These are phyloP conservation scores for Cotesia typhae DNA, from an alignment of 1,140 invertebrate species.

Conservation along the genomic window DNA sequence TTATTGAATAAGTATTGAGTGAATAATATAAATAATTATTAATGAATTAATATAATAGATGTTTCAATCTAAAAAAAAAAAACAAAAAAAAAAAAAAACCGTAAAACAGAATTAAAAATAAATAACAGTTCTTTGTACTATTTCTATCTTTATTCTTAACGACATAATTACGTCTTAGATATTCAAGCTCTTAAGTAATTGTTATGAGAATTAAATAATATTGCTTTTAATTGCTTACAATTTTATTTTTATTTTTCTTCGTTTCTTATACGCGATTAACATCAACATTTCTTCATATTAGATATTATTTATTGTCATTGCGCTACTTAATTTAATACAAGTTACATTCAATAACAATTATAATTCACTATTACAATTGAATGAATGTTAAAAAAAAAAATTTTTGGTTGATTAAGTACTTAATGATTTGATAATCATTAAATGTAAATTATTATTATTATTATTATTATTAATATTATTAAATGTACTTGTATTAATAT, in stretches of 20 bases:
- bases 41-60: constrained; percentile 44
- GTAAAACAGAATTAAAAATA: not conserved
- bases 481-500: constrained; percentile 45
- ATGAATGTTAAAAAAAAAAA: not conserved
- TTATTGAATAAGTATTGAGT: constrained; percentile 46
- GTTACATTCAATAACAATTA: constrained; percentile 26
- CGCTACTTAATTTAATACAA: constrained; percentile 36
- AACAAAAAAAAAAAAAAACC: constrained; percentile 21
- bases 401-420: constrained; percentile 1
- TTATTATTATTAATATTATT: constrained; percentile 35
- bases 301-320: constrained; percentile 41
- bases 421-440: constrained; percentile 17
- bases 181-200: constrained; percentile 48
- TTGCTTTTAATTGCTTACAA: constrained; percentile 46
- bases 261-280: constrained; percentile 3
- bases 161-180: constrained; percentile 46
- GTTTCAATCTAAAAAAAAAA: constrained; percentile 49
- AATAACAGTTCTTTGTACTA: constrained; percentile 48
- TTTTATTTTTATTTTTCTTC: constrained; percentile 23
- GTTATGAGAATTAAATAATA: constrained; percentile 45
- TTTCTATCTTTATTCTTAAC: constrained; percentile 22
- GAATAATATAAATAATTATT: constrained; percentile 51
- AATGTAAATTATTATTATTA: constrained; percentile 37
- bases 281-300: constrained; percentile 19
- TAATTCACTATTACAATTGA: not conserved